Percentiles rank a stretch among this genome's conserved stretches.
Conservation (phyloP, 2,888 invertebrate species). For the Gymnocheta viridis region DNA sequence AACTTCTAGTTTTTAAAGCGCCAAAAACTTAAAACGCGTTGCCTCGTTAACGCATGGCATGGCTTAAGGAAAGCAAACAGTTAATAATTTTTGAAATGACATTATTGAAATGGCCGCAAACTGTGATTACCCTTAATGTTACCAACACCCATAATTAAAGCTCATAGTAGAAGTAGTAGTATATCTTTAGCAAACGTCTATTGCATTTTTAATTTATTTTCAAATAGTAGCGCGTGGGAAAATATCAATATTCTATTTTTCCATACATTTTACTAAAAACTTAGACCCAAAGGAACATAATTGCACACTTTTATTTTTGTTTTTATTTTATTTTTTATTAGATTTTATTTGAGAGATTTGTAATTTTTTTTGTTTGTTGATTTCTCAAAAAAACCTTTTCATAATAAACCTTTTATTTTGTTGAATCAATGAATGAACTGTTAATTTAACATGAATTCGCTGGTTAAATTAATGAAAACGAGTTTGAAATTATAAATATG, state of each 20-base stretch:
- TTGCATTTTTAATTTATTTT: constrained; percentile 61
- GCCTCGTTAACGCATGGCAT: too few relatives aligned
- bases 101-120: too few relatives aligned
- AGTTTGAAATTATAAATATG: constrained; percentile 18
- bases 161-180: constrained; percentile 27
- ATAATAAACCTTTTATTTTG: constrained; percentile 23
- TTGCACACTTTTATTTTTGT: constrained; percentile 36
- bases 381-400: constrained; percentile 12
- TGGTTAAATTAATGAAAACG: constrained; percentile 18
- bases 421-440: constrained; percentile 27
- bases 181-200: constrained; percentile 30
- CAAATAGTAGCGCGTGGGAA: constrained; percentile 67
- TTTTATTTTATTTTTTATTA: background rate
- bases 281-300: constrained; percentile 22
- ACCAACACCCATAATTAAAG: constrained; percentile 45
- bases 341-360: constrained; percentile 23
- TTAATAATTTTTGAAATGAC: too few relatives aligned
- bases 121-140: constrained; percentile 42
- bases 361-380: background rate
- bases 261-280: constrained; percentile 24
- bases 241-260: constrained; percentile 52
- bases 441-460: background rate
- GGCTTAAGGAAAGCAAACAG: too few relatives aligned
- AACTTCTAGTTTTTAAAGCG: too few relatives aligned
- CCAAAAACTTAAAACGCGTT: too few relatives aligned